A percentile compares a stretch with the other conserved stretches of the same genome.
These are phyloP conservation scores for Brachionus calyciflorus DNA, from an alignment of 1,140 invertebrate genomes.

Conservation along the genomic window DNA sequence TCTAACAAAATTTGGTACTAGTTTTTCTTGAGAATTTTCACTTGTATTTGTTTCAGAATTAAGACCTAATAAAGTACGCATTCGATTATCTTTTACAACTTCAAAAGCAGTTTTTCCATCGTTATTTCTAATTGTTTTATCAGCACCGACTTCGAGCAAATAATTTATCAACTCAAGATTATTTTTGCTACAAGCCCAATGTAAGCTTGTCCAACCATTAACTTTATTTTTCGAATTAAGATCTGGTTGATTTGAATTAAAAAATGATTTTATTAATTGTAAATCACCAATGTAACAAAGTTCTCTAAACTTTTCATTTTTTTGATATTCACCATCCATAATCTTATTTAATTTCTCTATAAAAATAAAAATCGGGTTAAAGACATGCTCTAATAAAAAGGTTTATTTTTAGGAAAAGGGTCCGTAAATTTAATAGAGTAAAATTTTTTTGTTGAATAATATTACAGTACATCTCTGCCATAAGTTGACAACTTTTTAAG, in stretches of 20 bases:
- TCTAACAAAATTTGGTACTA: slow-evolving; percentile 26
- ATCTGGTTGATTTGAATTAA: background rate
- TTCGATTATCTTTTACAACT: background rate
- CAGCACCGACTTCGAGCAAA: background rate
- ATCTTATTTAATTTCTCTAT: background rate
- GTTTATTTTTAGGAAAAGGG: too few relatives aligned
- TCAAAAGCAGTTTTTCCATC: background rate
- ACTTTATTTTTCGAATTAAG: slow-evolving; percentile 38
- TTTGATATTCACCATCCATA: slow-evolving; percentile 29
- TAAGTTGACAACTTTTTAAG: too few relatives aligned
- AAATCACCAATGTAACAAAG: slow-evolving; percentile 41
- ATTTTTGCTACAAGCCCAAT: slow-evolving; percentile 40
- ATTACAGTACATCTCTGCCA: too few relatives aligned
- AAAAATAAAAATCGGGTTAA: too few relatives aligned
- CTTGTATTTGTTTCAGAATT: background rate
- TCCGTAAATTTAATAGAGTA: too few relatives aligned
- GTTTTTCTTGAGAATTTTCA: background rate
- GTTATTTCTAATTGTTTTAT: background rate
- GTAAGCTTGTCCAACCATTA: slow-evolving; percentile 38
- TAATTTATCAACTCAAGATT: background rate
- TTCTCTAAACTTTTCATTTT: slow-evolving; percentile 42
- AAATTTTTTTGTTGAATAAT: too few relatives aligned
- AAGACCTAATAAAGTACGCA: background rate
- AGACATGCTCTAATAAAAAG: too few relatives aligned
- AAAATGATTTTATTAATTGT: slow-evolving; percentile 12